Evolutionary conservation across 2,797 vertebrate species (phyloP), one percentile per base, ranked within the genome.

Genomic region (Syndactyla subalaris): DNA sequence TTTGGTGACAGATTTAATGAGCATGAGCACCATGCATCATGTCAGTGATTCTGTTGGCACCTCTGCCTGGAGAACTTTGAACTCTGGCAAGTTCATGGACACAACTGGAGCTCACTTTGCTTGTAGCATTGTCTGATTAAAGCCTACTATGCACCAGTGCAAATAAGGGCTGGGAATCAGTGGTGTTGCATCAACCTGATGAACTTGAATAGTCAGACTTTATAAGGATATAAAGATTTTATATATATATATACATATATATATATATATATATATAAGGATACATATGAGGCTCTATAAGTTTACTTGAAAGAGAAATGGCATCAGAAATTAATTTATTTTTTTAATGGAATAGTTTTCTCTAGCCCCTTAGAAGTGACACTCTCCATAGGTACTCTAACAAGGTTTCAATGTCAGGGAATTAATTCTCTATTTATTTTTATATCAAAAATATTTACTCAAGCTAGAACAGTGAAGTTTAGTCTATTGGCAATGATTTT

Each of bases 391-490:
- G 21, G 27, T 83, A 45, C 27, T 73, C 32, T 89, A 81, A 70
- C 48, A 76, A 89, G 45, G 43, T 76, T 94, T 88, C 73, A 80
- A 41, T 83, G 38, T 82, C 67, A 73, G 61, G 30, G 43, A 88
- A 87, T 80, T 95, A 90, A 76, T 89, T 89, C 27, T 63, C 72
- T 93, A 38, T 51, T 71, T 92, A 76, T 87, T 93, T 97, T 96
- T 66, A 67, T 30, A 86, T 91, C 34, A 59, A 89, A 94, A 38
- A 72, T 92, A 89, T 93, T 77, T 95, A 86, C 52, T 74, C n/a
- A 62, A 84, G 49, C 38, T 75, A 75, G 75, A 86, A 89, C 68
- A 91, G 85, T 93, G 88, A 92, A 88, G 39, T 91, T 94, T 73
- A 85, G 54, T 90, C 90, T 94, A 84, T 91, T 11, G 0, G 82